A percentile compares a stretch with the other conserved stretches of the same genome.
Evolutionary conservation across 2,113 vertebrate genomes (phyloP).

Genomic region (Dendropsophus ebraccatus): DNA sequence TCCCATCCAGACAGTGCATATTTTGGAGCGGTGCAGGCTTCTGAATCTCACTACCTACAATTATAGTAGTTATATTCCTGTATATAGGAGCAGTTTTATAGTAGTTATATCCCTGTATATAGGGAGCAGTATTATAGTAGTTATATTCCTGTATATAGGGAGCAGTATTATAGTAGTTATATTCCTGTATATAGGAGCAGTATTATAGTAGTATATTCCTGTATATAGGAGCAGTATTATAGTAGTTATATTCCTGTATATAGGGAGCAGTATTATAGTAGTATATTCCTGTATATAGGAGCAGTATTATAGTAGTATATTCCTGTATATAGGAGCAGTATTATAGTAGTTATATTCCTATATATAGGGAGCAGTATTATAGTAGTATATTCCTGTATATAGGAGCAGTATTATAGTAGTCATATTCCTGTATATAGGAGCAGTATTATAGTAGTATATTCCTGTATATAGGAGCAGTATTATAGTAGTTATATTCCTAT

Average conservation of each 20-base stretch:
- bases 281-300: too few relatives aligned
- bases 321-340: too few relatives aligned
- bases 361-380: too few relatives aligned
- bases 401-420: neutral
- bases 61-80: constrained; percentile 7
- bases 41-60: too few relatives aligned
- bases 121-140: constrained; percentile 7
- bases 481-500: constrained; percentile 15
- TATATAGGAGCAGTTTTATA: neutral
- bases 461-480: neutral
- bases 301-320: too few relatives aligned
- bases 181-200: too few relatives aligned
- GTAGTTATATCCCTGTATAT: neutral
- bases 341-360: too few relatives aligned
- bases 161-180: constrained; percentile 5
- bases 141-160: constrained; percentile 12
- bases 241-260: too few relatives aligned
- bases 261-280: too few relatives aligned
- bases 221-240: neutral
- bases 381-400: too few relatives aligned
- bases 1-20: too few relatives aligned
- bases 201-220: constrained; percentile 8
- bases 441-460: constrained; percentile 1
- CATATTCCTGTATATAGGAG: constrained; percentile 1
- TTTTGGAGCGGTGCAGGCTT: too few relatives aligned